These are phyloP conservation scores for Onychostruthus taczanowskii DNA, from an alignment of 2,113 vertebrate genomes.

Conservation along the genomic window DNA sequence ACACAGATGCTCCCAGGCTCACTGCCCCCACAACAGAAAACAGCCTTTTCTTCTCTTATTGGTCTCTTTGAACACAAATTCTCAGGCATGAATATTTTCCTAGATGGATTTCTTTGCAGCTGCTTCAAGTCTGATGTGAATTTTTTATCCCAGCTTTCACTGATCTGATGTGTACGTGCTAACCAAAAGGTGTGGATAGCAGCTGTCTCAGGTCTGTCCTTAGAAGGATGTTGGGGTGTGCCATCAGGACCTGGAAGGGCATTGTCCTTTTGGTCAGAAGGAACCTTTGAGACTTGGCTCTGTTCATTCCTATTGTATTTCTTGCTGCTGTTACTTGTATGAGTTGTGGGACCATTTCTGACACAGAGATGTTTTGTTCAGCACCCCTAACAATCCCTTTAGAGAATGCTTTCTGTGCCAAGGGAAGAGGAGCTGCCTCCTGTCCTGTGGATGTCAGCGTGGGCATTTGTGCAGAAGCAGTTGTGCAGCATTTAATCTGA, in stretches of 20 bases:
- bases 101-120: not conserved
- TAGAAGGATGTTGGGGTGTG: not conserved
- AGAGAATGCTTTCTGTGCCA: not conserved
- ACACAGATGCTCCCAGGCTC: not conserved
- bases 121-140: not conserved
- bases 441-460: not conserved
- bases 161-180: rapidly evolving
- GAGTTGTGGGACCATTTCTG: not conserved
- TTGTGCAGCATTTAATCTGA: not conserved
- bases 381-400: not conserved
- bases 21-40: rapidly evolving
- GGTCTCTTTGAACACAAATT: not conserved
- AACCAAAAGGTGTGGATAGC: not conserved
- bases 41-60: not conserved
- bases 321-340: not conserved
- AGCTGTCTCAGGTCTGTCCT: not conserved
- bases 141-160: not conserved
- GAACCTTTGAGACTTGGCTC: not conserved
- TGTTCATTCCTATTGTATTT: not conserved
- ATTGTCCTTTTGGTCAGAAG: not conserved
- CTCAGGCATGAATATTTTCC: not conserved
- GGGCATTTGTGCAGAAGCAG: not conserved
- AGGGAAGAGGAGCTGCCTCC: not conserved
- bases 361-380: rapidly evolving
- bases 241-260: not conserved